Base-by-base conservation (phyloP, 2,113 vertebrate species). In the Todiramphus saurophagus region DNA sequence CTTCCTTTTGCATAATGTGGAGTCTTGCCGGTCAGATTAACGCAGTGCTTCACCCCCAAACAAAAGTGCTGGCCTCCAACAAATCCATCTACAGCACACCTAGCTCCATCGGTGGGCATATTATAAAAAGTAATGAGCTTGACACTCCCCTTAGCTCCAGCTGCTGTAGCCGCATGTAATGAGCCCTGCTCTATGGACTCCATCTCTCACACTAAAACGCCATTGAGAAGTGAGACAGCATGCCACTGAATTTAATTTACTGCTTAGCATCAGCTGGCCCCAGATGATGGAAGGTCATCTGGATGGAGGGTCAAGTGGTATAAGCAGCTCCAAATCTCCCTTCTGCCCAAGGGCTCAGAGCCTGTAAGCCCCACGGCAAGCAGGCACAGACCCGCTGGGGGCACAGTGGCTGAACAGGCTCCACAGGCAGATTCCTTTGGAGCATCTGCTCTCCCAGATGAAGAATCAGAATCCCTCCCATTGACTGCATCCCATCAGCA, bases 211-310 rank as follows among this genome's bases (percentile, higher is more conserved):
- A 63, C 89, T 89, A 20, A 93, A 91, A 89, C 13, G 0, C 84
- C 94, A 76, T 94, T 96, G 95, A 97, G 93, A 89, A 68, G 87
- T 41, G 48, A 95, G 95, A 91, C 93, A 91, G 95, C 95, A 91
- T 95, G 92, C 59, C 75, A 6, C 92, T 89, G 96, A 94, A 94
- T 96, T 93, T 94, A 96, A 96, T 97, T 96, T 94, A 97, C 89
- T 94, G 87, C 94, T 95, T 97, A 92, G 87, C 84, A 92, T 94
- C 94, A 96, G 92, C 89, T 94, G 95, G 92, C 92, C 92, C 90
- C 93, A 92, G 90, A 89, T 89, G 94, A 94, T 89, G 83, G 92
- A 92, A 94, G 95, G 93, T 95, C 95, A 94, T 94, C 50, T 73
- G 70, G 66, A 94, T 77, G 89, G 96, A 96, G 96, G 93, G 94